Percentiles rank a stretch among this genome's conserved stretches.
phyloP scores from a whole-genome alignment of 2,797 vertebrate genomes.

The Rhinophrynus dorsalis region DNA sequence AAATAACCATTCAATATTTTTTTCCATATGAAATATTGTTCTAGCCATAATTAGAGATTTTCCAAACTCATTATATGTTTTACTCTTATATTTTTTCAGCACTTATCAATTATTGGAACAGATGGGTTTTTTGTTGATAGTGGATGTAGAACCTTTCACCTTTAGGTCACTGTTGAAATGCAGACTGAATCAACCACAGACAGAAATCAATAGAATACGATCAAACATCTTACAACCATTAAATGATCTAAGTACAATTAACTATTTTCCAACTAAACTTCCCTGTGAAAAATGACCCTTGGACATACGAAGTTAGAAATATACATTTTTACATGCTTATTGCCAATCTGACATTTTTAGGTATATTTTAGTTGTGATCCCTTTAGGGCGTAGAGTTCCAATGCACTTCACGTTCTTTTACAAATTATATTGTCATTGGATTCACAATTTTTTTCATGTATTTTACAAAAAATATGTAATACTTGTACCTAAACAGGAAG shows the following conservation, averaged over 20 bases:
- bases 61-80: constrained; percentile 24
- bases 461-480: too few relatives aligned
- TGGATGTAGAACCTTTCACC: constrained; percentile 42
- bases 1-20: neutral
- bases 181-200: constrained; percentile 16
- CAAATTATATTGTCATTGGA: too few relatives aligned
- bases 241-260: neutral
- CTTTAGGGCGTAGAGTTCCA: too few relatives aligned
- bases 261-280: constrained; percentile 13
- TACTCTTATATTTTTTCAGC: constrained; percentile 20
- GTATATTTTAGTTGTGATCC: too few relatives aligned
- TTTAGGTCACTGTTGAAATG: constrained; percentile 36
- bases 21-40: constrained; percentile 13
- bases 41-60: constrained; percentile 26
- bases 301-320: too few relatives aligned
- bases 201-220: constrained; percentile 36
- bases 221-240: constrained; percentile 26
- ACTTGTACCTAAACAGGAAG: too few relatives aligned
- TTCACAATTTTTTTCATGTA: too few relatives aligned
- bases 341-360: too few relatives aligned
- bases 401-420: too few relatives aligned
- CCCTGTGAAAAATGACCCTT: neutral
- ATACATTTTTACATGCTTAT: too few relatives aligned
- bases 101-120: constrained; percentile 39
- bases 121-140: constrained; percentile 30